Conservation (phyloP, 2,797 vertebrate genomes). For the Mormyrus hasselquistii region DNA sequence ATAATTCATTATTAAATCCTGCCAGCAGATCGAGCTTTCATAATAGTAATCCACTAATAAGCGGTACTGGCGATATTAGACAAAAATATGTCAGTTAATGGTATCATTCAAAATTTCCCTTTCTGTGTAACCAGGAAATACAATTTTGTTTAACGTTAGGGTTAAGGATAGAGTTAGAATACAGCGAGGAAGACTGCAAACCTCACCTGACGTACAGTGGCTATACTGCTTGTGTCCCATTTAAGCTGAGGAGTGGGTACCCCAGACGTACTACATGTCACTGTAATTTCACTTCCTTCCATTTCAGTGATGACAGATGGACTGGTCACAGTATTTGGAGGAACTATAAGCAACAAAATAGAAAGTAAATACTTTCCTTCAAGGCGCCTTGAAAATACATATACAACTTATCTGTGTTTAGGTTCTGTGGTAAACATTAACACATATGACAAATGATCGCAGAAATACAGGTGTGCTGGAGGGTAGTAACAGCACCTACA, state of each 20-base stretch:
- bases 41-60: background rate
- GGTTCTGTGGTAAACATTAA: background rate
- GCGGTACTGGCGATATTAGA: background rate
- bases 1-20: background rate
- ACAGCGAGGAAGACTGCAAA: background rate
- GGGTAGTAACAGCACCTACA: background rate
- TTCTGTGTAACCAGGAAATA: background rate
- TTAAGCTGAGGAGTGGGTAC: slow-evolving; percentile 72
- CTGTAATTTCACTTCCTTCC: slow-evolving; percentile 71
- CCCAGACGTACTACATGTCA: slow-evolving; percentile 75
- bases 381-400: background rate
- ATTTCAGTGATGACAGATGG: slow-evolving; percentile 71
- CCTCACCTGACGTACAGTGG: slow-evolving; percentile 77
- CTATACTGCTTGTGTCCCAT: slow-evolving; percentile 80
- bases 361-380: background rate
- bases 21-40: background rate
- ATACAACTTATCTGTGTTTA: background rate
- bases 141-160: background rate
- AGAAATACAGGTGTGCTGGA: background rate
- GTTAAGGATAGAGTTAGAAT: background rate
- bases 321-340: slow-evolving; percentile 74
- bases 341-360: slow-evolving; percentile 51
- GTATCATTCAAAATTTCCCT: background rate
- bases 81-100: background rate
- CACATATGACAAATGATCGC: background rate